Evolutionary conservation across 2,113 vertebrate species (phyloP), one percentile per base, ranked within the genome.

Genomic region (Sialia sialis): DNA sequence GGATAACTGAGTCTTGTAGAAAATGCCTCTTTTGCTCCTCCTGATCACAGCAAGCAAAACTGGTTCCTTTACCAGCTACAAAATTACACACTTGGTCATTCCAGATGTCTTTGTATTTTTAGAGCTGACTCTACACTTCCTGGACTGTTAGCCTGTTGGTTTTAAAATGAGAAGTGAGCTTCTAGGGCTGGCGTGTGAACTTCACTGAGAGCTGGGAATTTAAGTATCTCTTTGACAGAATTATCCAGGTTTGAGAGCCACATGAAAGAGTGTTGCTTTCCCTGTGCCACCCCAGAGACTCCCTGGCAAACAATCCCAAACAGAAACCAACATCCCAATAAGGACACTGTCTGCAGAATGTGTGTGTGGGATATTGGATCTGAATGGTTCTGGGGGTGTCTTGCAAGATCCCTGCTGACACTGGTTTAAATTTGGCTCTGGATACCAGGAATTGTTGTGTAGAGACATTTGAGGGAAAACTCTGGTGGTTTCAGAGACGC

Each of bases 81-180:
- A 95, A 94, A 95, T 88, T 94, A 86, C 32, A 92, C 22, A 36
- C 20, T 92, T 76, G 64, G 44, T 55, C 67, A 63, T 83, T 90
- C 90, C 82, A 94, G 67, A 77, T 10, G 13, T 67, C 82, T 90
- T 77, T 83, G 38, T 95, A 76, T 94, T 94, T 96, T 96, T 77
- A 87, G 82, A 95, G 59, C 60, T 89, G 87, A 59, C 89, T 81
- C 0, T 80, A 58, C 4, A 10, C 63, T 87, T 95, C 76, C 89
- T 94, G 86, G 80, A 44, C 80, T 85, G 66, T 78, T 91, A 82
- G 89, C 13, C 63, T 89, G 27, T 83, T 87, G 62, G 41, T 83
- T 94, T 95, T 88, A 84, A 86, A 95, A 86, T 91, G 87, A 91
- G 69, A 89, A 90, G n/a, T 48, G 55, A 83, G 56, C 46, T 56